These are phyloP conservation scores for Gisinianus flammeolus DNA, from an alignment of 2,888 invertebrate genomes.

Conservation along the genomic window DNA sequence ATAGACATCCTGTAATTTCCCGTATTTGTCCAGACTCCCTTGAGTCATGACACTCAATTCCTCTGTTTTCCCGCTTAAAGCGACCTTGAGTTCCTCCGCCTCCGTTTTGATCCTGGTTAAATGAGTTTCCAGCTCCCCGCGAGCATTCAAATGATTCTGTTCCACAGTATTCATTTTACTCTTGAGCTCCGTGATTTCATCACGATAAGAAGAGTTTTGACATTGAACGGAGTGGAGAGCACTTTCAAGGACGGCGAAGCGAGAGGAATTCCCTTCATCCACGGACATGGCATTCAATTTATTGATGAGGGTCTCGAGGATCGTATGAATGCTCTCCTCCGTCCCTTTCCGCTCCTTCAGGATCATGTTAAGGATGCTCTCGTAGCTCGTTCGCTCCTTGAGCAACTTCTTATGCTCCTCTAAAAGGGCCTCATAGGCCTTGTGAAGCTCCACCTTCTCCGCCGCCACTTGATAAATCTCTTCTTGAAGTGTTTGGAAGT, in stretches of 20 bases:
- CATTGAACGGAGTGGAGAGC: slow-evolving; percentile 51
- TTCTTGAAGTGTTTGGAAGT: slow-evolving; percentile 38
- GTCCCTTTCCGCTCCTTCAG: slow-evolving; percentile 47
- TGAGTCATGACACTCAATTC: slow-evolving; percentile 37
- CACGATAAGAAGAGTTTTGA: slow-evolving; percentile 48
- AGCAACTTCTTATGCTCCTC: slow-evolving; percentile 44
- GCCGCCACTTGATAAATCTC: slow-evolving; percentile 40
- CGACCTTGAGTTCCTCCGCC: background rate
- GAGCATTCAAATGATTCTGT: slow-evolving; percentile 12
- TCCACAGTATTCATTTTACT: slow-evolving; percentile 17
- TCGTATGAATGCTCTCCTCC: slow-evolving; percentile 44
- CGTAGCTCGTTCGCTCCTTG: slow-evolving; percentile 48
- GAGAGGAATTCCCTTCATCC: slow-evolving; percentile 3
- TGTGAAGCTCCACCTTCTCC: slow-evolving; percentile 39
- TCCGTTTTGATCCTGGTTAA: background rate
- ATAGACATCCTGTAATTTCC: slow-evolving; percentile 45
- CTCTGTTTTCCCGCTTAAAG: slow-evolving; percentile 34
- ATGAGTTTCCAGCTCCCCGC: slow-evolving; percentile 4
- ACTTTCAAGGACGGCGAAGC: slow-evolving; percentile 40
- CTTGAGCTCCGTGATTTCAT: slow-evolving; percentile 44
- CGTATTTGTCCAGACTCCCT: slow-evolving; percentile 35
- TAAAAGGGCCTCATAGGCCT: slow-evolving; percentile 40
- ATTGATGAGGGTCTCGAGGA: slow-evolving; percentile 43
- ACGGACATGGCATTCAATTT: slow-evolving; percentile 45
- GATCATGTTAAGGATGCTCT: slow-evolving; percentile 48